Conservation (phyloP, 2,797 vertebrate genomes). For the Pelobates cultripes region DNA sequence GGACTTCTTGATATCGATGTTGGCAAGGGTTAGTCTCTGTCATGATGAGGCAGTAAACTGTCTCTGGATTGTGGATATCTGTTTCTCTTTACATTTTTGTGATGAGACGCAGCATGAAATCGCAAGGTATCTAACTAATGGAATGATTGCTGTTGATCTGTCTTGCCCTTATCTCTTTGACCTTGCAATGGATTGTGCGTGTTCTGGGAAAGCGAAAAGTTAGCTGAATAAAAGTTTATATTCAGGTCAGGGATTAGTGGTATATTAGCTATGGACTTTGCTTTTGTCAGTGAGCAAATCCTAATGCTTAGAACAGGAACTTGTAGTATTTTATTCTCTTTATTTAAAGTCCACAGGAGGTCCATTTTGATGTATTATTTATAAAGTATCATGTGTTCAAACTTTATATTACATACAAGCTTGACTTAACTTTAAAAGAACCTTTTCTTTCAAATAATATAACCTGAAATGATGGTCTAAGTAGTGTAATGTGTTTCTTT, state of each 20-base stretch:
- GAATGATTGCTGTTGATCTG: slow-evolving; percentile 34
- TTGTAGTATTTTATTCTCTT: not conserved
- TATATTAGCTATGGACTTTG: slow-evolving; percentile 24
- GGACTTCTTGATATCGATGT: slow-evolving; percentile 42
- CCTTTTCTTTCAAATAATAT: too few relatives aligned
- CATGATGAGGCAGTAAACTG: slow-evolving; percentile 31
- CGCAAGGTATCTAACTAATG: slow-evolving; percentile 21
- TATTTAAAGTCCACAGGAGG: not conserved
- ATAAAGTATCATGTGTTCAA: too few relatives aligned
- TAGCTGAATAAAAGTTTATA: not conserved
- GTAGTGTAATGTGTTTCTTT: too few relatives aligned
- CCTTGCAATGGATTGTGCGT: slow-evolving; percentile 32
- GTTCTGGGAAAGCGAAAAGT: slow-evolving; percentile 36
- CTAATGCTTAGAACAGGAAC: not conserved
- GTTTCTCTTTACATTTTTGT: slow-evolving; percentile 50
- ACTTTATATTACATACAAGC: too few relatives aligned
- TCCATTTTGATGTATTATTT: not conserved
- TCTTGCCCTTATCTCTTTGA: slow-evolving; percentile 40
- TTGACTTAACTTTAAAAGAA: too few relatives aligned
- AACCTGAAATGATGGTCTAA: too few relatives aligned
- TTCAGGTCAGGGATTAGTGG: slow-evolving; percentile 25
- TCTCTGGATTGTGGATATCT: slow-evolving; percentile 25
- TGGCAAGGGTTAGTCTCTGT: slow-evolving; percentile 43
- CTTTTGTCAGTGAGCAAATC: slow-evolving; percentile 9
- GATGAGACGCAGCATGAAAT: slow-evolving; percentile 17